Evolutionary conservation across 2,888 invertebrate species (phyloP).

Genomic region (Ochlodes sylvanus): DNA sequence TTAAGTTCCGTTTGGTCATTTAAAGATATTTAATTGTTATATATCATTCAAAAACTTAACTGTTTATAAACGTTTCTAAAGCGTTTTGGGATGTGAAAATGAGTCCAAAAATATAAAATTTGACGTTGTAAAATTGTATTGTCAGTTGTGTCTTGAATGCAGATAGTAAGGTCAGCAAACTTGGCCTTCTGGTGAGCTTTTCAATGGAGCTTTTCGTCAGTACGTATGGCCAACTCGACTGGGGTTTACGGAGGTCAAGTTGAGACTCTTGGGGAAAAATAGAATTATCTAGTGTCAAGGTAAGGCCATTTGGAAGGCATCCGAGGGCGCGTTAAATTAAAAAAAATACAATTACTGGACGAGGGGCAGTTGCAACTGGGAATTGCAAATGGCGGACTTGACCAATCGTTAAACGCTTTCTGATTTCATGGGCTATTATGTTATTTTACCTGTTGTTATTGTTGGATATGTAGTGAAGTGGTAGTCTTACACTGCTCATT

Average conservation of each 20-base stretch:
- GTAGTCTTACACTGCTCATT: too few species aligned
- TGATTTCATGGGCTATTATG: background rate
- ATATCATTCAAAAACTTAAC: too few species aligned
- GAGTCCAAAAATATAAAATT: constrained; percentile 1
- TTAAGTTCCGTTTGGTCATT: background rate
- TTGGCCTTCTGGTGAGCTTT: constrained; percentile 33
- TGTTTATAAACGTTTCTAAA: too few species aligned
- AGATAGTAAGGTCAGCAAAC: constrained; percentile 35
- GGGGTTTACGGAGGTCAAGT: constrained; percentile 36
- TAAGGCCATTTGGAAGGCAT: constrained; percentile 31
- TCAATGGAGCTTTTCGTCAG: constrained; percentile 35
- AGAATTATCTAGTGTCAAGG: constrained; percentile 36
- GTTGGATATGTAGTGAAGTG: too few species aligned
- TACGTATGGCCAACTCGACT: constrained; percentile 17
- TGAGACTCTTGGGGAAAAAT: constrained; percentile 34
- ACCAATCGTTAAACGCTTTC: background rate
- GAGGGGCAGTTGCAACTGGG: background rate
- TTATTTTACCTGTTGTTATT: background rate
- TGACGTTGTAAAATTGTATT: constrained; percentile 1
- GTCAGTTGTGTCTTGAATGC: constrained; percentile 16
- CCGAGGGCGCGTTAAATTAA: constrained; percentile 13
- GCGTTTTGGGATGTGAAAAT: background rate
- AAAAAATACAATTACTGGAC: background rate
- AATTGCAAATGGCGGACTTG: constrained; percentile 31
- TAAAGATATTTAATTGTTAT: too few species aligned